These are phyloP conservation scores for Scelioninae gen. 2 DNA, from an alignment of 2,888 invertebrate species.

Conservation along the genomic window DNA sequence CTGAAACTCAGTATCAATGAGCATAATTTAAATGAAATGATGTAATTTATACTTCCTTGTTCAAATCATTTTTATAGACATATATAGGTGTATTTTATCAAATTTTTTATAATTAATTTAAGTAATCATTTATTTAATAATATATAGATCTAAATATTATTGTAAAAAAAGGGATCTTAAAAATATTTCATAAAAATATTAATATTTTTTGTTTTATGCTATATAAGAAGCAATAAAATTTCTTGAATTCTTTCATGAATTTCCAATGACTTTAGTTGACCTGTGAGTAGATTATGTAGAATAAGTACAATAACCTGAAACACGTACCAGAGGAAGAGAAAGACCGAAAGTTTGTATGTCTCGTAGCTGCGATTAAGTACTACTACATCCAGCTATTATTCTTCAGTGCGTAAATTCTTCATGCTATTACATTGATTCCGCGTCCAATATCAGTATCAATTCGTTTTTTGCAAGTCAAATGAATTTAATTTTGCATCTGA, in stretches of 20 bases:
- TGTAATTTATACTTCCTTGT: no score
- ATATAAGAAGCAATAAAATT: no score
- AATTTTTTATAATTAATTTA: no score
- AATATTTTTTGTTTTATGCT: no score
- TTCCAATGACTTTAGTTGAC: conserved; percentile 10
- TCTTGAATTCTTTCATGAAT: conserved; percentile 4
- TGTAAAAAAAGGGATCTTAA: no score
- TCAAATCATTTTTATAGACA: no score
- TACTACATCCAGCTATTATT: conserved; percentile 23
- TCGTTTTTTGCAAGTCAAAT: conserved; percentile 13
- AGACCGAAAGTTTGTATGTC: conserved; percentile 21
- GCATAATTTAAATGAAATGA: no score
- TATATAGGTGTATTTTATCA: no score
- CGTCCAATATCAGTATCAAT: conserved; percentile 5
- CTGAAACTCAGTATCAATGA: no score
- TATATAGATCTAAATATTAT: no score
- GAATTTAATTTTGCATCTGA: conserved; percentile 2
- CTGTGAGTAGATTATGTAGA: conserved; percentile 8
- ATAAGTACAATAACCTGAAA: conserved; percentile 33
- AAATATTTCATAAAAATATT: no score
- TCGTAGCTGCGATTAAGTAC: conserved; percentile 32
- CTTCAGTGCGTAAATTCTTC: not conserved
- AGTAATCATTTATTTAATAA: no score
- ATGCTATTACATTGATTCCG: conserved; percentile 11
- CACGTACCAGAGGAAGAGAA: conserved; percentile 17